These are phyloP conservation scores for Sphinx pinastri DNA, from an alignment of 2,888 invertebrate species.

Conservation along the genomic window DNA sequence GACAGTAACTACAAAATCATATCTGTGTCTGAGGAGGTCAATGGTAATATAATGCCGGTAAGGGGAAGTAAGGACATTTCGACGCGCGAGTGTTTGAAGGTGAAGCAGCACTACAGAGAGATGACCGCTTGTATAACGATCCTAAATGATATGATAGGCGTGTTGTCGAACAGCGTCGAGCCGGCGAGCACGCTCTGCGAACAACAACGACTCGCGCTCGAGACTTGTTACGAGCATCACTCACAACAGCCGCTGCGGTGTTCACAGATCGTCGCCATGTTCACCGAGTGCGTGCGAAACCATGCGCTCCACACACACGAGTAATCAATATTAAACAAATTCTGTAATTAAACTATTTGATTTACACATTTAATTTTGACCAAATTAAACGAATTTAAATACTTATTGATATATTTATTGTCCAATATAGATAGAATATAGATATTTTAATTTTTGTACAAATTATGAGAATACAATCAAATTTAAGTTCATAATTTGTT, in stretches of 20 bases:
- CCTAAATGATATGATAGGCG: constrained; percentile 33
- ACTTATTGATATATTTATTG: constrained; percentile 16
- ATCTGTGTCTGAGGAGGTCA: constrained; percentile 35
- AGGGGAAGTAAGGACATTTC: constrained; percentile 32
- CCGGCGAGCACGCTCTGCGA: constrained; percentile 35
- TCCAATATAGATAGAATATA: constrained; percentile 3
- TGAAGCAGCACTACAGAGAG: constrained; percentile 39
- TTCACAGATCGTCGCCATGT: constrained; percentile 38
- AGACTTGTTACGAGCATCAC: constrained; percentile 41
- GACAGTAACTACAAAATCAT: constrained; percentile 25
- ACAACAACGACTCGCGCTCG: constrained; percentile 34
- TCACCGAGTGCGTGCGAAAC: constrained; percentile 44
- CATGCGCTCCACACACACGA: constrained; percentile 14
- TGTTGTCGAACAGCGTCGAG: constrained; percentile 12
- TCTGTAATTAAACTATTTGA: not conserved
- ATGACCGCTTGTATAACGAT: constrained; percentile 35
- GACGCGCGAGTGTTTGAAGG: constrained; percentile 33
- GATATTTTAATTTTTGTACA: constrained; percentile 12
- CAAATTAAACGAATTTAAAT: constrained; percentile 1
- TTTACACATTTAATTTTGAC: not conserved
- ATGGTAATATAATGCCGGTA: constrained; percentile 31
- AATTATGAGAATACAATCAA: not conserved
- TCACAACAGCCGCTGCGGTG: constrained; percentile 42
- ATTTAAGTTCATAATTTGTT: constrained; percentile 52
- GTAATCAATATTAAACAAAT: not conserved